phyloP scores from a whole-genome alignment of 35 echinoderm and acorn worm genomes.

The Holothuria glaberrima region DNA sequence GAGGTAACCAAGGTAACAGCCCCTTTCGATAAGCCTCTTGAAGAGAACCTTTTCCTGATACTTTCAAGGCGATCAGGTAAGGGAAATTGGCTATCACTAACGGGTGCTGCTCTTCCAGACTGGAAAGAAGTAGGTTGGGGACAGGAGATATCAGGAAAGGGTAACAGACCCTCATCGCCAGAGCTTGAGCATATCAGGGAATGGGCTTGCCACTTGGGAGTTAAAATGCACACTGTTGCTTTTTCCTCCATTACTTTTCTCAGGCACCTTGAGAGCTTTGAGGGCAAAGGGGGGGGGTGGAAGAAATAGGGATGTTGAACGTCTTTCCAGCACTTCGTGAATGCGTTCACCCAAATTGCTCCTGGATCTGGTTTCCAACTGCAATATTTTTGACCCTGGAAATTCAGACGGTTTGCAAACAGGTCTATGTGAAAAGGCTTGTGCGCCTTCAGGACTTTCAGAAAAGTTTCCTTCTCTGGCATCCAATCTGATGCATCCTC shows the following conservation, averaged over 20 bases:
- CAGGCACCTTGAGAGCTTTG: too few species aligned
- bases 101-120: slow-evolving; percentile 21
- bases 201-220: not conserved
- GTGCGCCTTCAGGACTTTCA: not conserved
- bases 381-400: too few species aligned
- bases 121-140: too few species aligned
- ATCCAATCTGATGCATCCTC: slow-evolving; percentile 29
- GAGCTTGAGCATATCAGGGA: not conserved
- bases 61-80: slow-evolving; percentile 10
- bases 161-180: not conserved
- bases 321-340: too few species aligned
- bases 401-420: too few species aligned
- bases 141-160: slow-evolving; percentile 16
- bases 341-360: too few species aligned
- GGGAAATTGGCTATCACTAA: slow-evolving; percentile 14
- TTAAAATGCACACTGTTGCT: not conserved
- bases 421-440: slow-evolving; percentile 1
- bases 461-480: not conserved
- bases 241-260: not conserved
- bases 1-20: slow-evolving; percentile 7
- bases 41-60: slow-evolving; percentile 8
- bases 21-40: slow-evolving; percentile 49
- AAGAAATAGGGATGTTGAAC: too few species aligned
- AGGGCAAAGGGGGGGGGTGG: too few species aligned
- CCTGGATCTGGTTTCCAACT: too few species aligned